phyloP scores from a whole-genome alignment of 1,140 invertebrate species.

The Rhynchophorus ferrugineus region DNA sequence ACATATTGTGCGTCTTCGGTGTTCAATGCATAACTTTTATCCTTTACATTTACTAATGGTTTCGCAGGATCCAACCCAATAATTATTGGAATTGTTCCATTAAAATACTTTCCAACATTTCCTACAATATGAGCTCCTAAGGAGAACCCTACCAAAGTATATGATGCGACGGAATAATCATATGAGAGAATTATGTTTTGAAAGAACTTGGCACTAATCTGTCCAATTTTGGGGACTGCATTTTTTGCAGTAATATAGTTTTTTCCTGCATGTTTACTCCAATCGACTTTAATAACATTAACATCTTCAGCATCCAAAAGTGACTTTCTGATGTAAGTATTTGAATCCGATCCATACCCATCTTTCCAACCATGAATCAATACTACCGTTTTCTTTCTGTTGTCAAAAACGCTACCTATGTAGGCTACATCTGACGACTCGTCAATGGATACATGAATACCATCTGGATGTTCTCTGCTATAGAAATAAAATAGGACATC shows the following conservation, averaged over 20 bases:
- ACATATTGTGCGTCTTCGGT: conserved; percentile 47
- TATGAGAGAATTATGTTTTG: conserved; percentile 35
- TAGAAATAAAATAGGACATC: conserved; percentile 12
- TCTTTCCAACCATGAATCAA: conserved; percentile 36
- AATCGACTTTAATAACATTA: conserved; percentile 51
- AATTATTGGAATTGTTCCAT: conserved; percentile 33
- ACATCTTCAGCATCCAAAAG: conserved; percentile 35
- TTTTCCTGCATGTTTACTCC: conserved; percentile 36
- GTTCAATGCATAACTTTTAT: conserved; percentile 50
- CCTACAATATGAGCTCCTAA: conserved; percentile 41
- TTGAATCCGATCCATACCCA: conserved; percentile 23
- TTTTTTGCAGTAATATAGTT: conserved; percentile 36
- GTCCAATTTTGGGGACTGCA: conserved; percentile 27
- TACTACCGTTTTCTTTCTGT: conserved; percentile 23
- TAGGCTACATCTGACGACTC: not conserved
- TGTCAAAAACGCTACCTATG: conserved; percentile 8
- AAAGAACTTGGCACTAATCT: conserved; percentile 35
- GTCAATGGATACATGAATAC: not conserved
- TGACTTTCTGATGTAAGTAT: conserved; percentile 35
- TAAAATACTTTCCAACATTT: conserved; percentile 13
- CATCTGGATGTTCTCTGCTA: conserved; percentile 4
- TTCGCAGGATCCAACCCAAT: conserved; percentile 64
- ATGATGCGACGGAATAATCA: conserved; percentile 33
- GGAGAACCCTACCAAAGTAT: conserved; percentile 45
- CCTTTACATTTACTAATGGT: conserved; percentile 48